Base-by-base conservation (phyloP, 2,113 vertebrate genomes). In the Felis catus region DNA sequence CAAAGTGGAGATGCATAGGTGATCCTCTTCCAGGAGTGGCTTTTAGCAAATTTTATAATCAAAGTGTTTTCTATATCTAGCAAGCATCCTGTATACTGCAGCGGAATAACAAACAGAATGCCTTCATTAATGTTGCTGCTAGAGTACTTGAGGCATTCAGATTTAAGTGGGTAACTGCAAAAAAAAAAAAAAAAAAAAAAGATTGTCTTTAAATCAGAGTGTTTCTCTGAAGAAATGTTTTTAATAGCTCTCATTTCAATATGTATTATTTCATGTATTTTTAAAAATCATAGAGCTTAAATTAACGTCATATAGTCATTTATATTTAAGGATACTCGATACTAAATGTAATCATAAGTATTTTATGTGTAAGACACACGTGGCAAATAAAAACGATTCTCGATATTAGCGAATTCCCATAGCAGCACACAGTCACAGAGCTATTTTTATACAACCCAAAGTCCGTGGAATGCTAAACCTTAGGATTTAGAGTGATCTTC, bases 201-300 rank as follows among this genome's bases (percentile, higher is more conserved):
- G 3, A 68, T 13, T 82, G 39, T 0, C 73, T 83, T 89, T 55
- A 88, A 82, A 70, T 31, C 36, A 93, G 14, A 29, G 3, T 14
- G 3, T 82, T 96, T 93, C 71, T 84, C 51, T 58, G 11, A 66
- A 95, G 55, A 83, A 45, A 45, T 51, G 18, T 61, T 83, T 73
- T 25, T 31, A 88, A 48, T 65, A 92, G 31, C 71, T 92, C 84
- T 94, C 33, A 84, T 83, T 74, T 51, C 88, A 1, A 8, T 85
- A 58, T 82, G 81, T 97, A 96, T 83, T 95, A 51, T 87, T 92
- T 95, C 29, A 2, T 63, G 21, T 68, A 14, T 5, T 33, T 71
- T 89, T 86, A 96, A 95, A 94, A 89, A 89, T 95, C 68, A 96
- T 19, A 89, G 23, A 53, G 21, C 4, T 95, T 92, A 8, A 70